Evolutionary conservation across 2,797 vertebrate species (phyloP).

Genomic region (Sebastes nivosus): DNA sequence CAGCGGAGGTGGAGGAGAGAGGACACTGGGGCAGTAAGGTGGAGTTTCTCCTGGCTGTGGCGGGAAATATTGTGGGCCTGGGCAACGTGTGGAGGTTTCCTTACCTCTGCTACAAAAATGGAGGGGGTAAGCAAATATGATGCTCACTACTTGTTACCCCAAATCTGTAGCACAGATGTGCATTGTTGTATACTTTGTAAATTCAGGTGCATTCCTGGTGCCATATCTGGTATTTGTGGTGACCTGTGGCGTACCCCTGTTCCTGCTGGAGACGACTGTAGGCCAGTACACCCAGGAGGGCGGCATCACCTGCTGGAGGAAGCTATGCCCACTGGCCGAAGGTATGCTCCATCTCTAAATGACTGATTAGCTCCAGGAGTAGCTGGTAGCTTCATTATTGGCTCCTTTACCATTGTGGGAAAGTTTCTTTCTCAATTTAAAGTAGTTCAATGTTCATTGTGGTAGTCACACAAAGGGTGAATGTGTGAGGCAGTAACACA

Average conservation of each 20-base stretch:
- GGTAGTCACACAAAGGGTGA: slow-evolving; percentile 26
- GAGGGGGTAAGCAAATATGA: slow-evolving; percentile 75
- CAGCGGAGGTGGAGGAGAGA: slow-evolving; percentile 61
- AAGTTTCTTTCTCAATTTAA: neutral
- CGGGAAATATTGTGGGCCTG: slow-evolving; percentile 77
- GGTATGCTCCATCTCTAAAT: slow-evolving; percentile 45
- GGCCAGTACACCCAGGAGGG: slow-evolving; percentile 83
- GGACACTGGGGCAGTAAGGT: slow-evolving; percentile 78
- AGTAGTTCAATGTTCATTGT: neutral
- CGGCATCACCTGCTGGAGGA: slow-evolving; percentile 79
- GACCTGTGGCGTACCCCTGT: slow-evolving; percentile 79
- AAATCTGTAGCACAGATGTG: slow-evolving; percentile 58
- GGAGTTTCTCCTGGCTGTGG: slow-evolving; percentile 81
- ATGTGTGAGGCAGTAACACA: slow-evolving; percentile 53
- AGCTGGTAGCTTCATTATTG: neutral
- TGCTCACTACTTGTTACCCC: too few relatives aligned
- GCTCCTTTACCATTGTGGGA: neutral
- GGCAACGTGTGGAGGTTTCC: slow-evolving; percentile 85
- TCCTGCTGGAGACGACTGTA: slow-evolving; percentile 77
- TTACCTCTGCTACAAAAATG: slow-evolving; percentile 84
- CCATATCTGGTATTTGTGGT: slow-evolving; percentile 81
- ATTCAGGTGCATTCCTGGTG: slow-evolving; percentile 81
- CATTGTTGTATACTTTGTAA: neutral
- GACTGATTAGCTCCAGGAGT: neutral
- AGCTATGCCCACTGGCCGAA: slow-evolving; percentile 79